Evolutionary conservation across 1,140 invertebrate genomes (phyloP), one percentile per base, ranked within the genome.

Genomic region (Neodiprion pinetum): DNA sequence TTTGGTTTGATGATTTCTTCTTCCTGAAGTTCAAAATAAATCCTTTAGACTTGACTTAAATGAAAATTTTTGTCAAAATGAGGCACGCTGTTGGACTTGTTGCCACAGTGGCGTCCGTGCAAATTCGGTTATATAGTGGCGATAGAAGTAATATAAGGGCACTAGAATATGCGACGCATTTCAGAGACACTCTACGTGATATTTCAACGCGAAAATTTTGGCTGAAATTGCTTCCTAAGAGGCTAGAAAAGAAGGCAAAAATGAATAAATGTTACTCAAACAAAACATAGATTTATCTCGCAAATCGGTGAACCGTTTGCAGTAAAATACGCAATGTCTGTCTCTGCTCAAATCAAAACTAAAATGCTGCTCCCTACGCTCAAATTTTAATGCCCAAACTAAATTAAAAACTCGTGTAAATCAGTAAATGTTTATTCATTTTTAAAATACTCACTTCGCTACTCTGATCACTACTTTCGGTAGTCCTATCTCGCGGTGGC

Each of bases 1-100:
- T 94, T 94, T 83, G 94, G 93, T 90, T 95, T 96, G 4, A 95
- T 91, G 79, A 95, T 93, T 90, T 95, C 94, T 88, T 96, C 95
- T 81, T 96, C 94, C 93, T 95, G 84, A 50, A 75, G 73, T 71
- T 49, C 71, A 75, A 70, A 5, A 75, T 14, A 12, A 17, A 61
- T 5, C n/a, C 53, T 61, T 61, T 9, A 61, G 82, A 83, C 70
- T 72, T 77, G n/a, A 80, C 75, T 75, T 21, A 48, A 71, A 72
- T 14, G 67, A 67, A 17, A 67, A 47, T 47, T 70, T 49, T 53
- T 67, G 21, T 47, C 50, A 40, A 17, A 61, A 17, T 14, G 40
- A 65, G 12, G 14, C 49, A 71, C 49, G 50, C 65, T 11, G 53
- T 40, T 48, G 65, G 72, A 72, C 67, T 74, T 74, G 61, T 61